phyloP scores from a whole-genome alignment of 2,797 vertebrate species.

The Echeneis naucrates region DNA sequence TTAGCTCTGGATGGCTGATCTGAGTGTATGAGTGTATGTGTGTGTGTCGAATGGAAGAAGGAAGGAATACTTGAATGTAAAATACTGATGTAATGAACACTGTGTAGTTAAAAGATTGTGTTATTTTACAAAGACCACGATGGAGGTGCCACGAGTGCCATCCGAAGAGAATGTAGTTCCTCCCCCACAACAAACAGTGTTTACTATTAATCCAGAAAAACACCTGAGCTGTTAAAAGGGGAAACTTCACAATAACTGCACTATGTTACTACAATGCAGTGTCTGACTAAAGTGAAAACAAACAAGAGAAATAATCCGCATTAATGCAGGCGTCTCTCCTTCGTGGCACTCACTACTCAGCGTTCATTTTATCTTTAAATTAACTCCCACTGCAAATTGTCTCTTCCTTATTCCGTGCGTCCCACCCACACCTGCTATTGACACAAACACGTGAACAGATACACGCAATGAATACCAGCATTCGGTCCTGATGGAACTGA shows the following conservation, averaged over 20 bases:
- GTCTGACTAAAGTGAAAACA: constrained; percentile 45
- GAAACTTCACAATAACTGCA: neutral
- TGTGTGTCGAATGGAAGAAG: neutral
- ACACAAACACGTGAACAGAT: constrained; percentile 33
- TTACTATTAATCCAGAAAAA: constrained; percentile 8
- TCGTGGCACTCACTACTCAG: constrained; percentile 9
- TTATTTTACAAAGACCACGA: neutral
- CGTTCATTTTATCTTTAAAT: constrained; percentile 50
- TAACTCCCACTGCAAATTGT: constrained; percentile 31
- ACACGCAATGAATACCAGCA: constrained; percentile 17
- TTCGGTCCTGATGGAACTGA: constrained; percentile 47
- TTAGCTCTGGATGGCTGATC: constrained; percentile 17
- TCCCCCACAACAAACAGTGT: neutral
- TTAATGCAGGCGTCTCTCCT: constrained; percentile 41
- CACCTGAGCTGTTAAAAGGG: neutral
- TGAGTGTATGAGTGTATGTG: neutral
- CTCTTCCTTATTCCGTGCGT: constrained; percentile 22
- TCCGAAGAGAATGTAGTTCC: no score
- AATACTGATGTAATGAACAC: neutral
- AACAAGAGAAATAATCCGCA: constrained; percentile 39
- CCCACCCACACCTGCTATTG: constrained; percentile 41
- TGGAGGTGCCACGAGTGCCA: no score
- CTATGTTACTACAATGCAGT: constrained; percentile 7
- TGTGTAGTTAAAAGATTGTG: neutral
- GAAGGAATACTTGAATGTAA: constrained; percentile 2